Evolutionary conservation across 2,797 vertebrate genomes (phyloP).

Genomic region (Setipinna tenuifilis): DNA sequence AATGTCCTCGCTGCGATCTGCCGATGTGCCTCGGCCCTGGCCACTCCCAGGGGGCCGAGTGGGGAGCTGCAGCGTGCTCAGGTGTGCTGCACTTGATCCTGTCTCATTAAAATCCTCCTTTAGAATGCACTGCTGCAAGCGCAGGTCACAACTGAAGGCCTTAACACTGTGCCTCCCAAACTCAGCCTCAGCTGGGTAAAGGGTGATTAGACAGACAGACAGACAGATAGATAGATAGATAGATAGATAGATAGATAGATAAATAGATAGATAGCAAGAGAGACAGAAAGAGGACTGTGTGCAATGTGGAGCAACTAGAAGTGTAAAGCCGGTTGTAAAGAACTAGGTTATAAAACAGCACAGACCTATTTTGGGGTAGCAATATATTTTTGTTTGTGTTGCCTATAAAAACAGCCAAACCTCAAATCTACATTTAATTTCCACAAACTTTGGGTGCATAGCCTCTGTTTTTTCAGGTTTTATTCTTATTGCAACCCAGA

Average conservation of each 20-base stretch:
- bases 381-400: neutral
- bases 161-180: neutral
- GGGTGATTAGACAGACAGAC: no score
- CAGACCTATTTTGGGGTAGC: neutral
- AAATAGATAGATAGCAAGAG: no score
- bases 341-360: neutral
- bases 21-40: conserved; percentile 26
- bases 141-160: conserved; percentile 20
- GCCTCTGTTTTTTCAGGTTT: no score
- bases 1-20: conserved; percentile 50
- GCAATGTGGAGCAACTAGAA: neutral
- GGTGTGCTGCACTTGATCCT: conserved; percentile 55
- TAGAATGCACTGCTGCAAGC: conserved; percentile 7
- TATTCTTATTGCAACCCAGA: no score
- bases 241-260: no score
- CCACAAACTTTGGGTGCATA: neutral
- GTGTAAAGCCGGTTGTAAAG: neutral
- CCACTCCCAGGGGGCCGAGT: conserved; percentile 38
- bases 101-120: conserved; percentile 43
- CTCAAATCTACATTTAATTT: neutral
- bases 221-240: neutral
- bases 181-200: neutral
- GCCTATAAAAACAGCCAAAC: neutral
- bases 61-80: conserved; percentile 45
- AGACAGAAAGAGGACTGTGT: neutral